Percentiles rank a stretch among this genome's conserved stretches.
These are phyloP conservation scores for Orientallactaga sibirica DNA, from an alignment of 2,797 vertebrate species.

Conservation along the genomic window DNA sequence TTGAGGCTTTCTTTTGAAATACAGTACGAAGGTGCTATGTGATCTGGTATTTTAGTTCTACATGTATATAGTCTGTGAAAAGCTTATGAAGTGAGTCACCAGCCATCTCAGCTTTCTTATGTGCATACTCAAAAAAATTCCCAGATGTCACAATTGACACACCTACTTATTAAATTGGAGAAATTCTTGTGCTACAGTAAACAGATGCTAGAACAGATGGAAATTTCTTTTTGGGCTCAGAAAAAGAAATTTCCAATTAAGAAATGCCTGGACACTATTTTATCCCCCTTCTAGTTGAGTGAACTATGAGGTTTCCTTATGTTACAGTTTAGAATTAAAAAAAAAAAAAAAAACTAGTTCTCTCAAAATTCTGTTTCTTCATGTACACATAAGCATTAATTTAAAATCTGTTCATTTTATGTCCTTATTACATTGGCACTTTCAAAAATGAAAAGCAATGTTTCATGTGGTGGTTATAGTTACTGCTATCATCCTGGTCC, in stretches of 20 bases:
- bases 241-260: constrained; percentile 85
- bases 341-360: not conserved
- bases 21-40: not conserved
- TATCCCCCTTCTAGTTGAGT: constrained; percentile 76
- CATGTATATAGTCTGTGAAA: not conserved
- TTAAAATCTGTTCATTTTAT: constrained; percentile 62
- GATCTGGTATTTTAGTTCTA: not conserved
- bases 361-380: constrained; percentile 55
- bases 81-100: not conserved
- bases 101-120: constrained; percentile 9
- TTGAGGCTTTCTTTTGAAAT: not conserved
- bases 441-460: constrained; percentile 50
- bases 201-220: constrained; percentile 88
- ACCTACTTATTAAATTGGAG: constrained; percentile 79
- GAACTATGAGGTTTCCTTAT: constrained; percentile 82
- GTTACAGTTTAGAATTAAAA: constrained; percentile 71
- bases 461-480: constrained; percentile 3
- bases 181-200: constrained; percentile 84
- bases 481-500: constrained; percentile 29
- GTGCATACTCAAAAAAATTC: constrained; percentile 64
- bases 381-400: not conserved
- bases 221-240: constrained; percentile 83
- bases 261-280: constrained; percentile 85
- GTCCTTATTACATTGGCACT: not conserved
- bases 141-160: constrained; percentile 79